phyloP scores from a whole-genome alignment of 35 echinoderm and acorn worm genomes.

The Lytechinus variegatus region DNA sequence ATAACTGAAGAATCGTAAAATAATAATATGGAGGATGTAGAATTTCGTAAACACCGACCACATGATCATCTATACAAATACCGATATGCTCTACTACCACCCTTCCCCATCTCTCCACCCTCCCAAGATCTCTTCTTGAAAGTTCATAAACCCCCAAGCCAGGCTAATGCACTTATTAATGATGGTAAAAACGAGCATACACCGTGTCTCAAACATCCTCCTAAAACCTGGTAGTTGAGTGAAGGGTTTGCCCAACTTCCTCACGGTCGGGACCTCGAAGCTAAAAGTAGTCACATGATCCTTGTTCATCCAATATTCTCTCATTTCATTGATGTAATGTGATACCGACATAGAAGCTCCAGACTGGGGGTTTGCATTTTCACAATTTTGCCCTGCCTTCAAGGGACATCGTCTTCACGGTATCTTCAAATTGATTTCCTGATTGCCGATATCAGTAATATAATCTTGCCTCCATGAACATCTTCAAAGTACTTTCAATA shows the following conservation, averaged over 20 bases:
- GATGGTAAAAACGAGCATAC: slow-evolving; percentile 9
- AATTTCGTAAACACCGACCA: no score
- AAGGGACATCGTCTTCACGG: neutral
- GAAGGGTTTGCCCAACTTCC: neutral
- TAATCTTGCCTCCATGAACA: neutral
- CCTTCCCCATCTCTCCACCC: neutral
- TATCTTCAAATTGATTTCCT: neutral
- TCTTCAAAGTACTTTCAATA: neutral
- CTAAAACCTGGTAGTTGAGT: neutral
- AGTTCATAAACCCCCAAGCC: neutral
- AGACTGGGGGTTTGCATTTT: neutral
- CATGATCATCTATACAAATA: no score
- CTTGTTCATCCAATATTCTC: neutral
- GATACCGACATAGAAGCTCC: neutral
- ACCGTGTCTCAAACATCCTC: neutral
- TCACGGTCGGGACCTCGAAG: neutral
- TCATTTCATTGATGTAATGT: neutral
- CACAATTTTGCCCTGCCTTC: neutral
- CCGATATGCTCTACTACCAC: no score
- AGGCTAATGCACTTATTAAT: slow-evolving; percentile 19
- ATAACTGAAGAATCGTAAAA: neutral
- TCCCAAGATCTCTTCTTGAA: neutral
- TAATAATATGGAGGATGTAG: neutral
- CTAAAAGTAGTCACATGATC: neutral
- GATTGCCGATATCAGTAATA: neutral